These are phyloP conservation scores for Illadopsis cleaveri DNA, from an alignment of 2,113 vertebrate species.

Conservation along the genomic window DNA sequence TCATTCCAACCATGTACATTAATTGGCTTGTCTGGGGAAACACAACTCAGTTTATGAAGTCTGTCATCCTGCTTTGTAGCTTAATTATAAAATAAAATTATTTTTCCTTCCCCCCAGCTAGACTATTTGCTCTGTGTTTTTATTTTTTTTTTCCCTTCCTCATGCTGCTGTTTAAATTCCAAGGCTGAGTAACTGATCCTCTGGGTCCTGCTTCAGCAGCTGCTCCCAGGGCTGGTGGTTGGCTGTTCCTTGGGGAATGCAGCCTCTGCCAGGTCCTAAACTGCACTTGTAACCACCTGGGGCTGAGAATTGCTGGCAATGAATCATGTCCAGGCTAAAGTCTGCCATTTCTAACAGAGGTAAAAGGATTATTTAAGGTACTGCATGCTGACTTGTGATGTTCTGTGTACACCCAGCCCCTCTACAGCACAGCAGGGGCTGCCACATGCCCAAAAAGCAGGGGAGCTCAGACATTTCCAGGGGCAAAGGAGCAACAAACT, in stretches of 20 bases:
- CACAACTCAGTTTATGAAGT: slow-evolving; percentile 15
- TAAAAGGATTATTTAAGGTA: background rate
- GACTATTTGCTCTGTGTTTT: background rate
- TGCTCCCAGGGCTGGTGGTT: background rate
- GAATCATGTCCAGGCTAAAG: accelerated
- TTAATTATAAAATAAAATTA: slow-evolving; percentile 56
- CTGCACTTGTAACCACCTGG: background rate
- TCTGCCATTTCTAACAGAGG: background rate
- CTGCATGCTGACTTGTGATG: accelerated
- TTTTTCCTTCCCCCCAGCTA: background rate
- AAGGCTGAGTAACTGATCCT: background rate
- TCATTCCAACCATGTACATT: slow-evolving; percentile 47
- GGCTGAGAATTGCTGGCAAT: background rate
- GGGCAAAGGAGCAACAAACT: background rate
- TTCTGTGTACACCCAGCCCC: background rate
- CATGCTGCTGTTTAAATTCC: background rate
- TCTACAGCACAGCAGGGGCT: accelerated
- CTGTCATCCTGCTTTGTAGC: slow-evolving; percentile 29
- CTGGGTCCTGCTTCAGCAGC: background rate
- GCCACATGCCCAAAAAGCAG: background rate
- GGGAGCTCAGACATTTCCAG: background rate
- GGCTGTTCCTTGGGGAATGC: background rate
- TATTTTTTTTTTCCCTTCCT: background rate
- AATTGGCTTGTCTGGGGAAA: slow-evolving; percentile 56
- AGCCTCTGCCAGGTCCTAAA: background rate